These are phyloP conservation scores for Stenichneumon culpator DNA, from an alignment of 2,888 invertebrate genomes.

Conservation along the genomic window DNA sequence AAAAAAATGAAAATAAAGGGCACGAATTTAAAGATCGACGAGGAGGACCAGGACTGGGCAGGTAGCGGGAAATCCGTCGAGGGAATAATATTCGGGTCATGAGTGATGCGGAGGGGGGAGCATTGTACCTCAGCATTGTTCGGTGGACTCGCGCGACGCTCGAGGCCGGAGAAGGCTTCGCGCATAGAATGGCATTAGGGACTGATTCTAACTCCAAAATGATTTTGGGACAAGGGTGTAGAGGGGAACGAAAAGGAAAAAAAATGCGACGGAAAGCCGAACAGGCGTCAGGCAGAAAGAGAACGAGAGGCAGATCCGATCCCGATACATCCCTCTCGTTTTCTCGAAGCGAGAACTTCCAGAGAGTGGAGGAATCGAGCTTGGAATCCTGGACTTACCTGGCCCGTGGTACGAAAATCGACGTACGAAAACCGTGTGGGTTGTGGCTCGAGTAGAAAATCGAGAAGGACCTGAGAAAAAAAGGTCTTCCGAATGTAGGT, in stretches of 20 bases:
- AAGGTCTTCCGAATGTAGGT: conserved; percentile 74
- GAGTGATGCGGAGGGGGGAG: conserved; percentile 72
- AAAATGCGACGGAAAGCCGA: conserved; percentile 38
- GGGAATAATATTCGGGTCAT: conserved; percentile 71
- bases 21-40: conserved; percentile 72
- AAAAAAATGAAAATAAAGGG: conserved; percentile 66
- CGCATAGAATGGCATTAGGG: conserved; percentile 74
- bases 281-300: neutral
- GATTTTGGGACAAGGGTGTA: conserved; percentile 70
- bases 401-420: conserved; percentile 53
- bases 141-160: conserved; percentile 68
- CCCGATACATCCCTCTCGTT: conserved; percentile 50
- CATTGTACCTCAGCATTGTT: conserved; percentile 72
- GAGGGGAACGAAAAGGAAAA: conserved; percentile 40
- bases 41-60: conserved; percentile 65
- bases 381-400: conserved; percentile 66
- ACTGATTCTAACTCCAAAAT: conserved; percentile 79
- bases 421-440: conserved; percentile 46
- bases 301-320: conserved; percentile 48
- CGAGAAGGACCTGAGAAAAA: conserved; percentile 67
- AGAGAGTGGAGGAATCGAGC: conserved; percentile 35
- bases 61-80: conserved; percentile 73
- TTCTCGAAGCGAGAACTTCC: conserved; percentile 38
- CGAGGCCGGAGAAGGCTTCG: conserved; percentile 64
- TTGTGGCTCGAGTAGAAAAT: conserved; percentile 58